Conservation (phyloP, 2,113 vertebrate genomes). For the Tachuris rubrigastra region DNA sequence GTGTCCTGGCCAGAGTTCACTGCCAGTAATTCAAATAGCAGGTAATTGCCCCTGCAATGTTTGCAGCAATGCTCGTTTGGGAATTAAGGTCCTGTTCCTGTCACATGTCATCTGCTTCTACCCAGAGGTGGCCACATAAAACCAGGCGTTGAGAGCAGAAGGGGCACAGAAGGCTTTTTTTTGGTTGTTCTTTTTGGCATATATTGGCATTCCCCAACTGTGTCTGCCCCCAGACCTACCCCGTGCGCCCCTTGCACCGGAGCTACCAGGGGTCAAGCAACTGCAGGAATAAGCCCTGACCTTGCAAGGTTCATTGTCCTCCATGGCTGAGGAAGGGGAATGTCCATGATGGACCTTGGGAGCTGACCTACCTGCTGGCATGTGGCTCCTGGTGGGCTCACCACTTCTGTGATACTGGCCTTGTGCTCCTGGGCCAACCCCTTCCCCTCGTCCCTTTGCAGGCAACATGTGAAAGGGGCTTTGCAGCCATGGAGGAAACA, state of each 20-base stretch:
- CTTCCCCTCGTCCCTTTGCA: constrained; percentile 44
- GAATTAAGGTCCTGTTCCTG: not conserved
- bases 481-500: constrained; percentile 96
- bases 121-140: not conserved
- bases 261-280: not conserved
- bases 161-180: not conserved
- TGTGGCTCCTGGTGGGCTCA: not conserved
- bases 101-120: not conserved
- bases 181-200: not conserved
- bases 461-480: constrained; percentile 97
- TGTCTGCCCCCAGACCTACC: not conserved
- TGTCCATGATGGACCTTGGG: not conserved
- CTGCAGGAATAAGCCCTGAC: not conserved
- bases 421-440: not conserved
- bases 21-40: not conserved
- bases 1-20: not conserved
- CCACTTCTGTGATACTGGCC: rapidly evolving
- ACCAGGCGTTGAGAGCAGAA: not conserved
- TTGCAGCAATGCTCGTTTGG: not conserved
- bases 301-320: not conserved
- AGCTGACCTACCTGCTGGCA: rapidly evolving
- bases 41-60: not conserved
- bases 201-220: not conserved
- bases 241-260: not conserved
- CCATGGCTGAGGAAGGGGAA: not conserved